Conservation (phyloP, 2,797 vertebrate genomes). For the Acanthiza pusilla region DNA sequence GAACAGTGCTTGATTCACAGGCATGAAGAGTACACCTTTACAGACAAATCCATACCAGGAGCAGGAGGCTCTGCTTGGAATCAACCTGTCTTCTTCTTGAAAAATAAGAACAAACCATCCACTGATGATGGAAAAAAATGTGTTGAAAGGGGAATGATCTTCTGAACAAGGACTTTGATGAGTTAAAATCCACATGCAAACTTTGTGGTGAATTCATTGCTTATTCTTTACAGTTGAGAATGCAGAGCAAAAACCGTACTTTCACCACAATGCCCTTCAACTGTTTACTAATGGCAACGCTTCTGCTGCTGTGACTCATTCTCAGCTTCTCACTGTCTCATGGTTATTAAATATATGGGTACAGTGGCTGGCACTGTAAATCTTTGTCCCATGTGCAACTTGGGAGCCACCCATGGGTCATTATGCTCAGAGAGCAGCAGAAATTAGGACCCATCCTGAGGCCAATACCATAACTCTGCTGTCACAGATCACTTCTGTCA, state of each 20-base stretch:
- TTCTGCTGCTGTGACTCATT: not conserved
- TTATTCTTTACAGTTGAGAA: not conserved
- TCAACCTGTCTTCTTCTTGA: not conserved
- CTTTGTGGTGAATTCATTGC: not conserved
- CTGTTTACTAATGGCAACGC: not conserved
- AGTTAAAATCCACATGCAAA: not conserved
- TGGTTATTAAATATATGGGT: not conserved
- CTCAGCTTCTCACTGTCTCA: not conserved
- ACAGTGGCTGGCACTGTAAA: not conserved
- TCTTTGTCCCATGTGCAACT: not conserved
- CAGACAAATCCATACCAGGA: not conserved
- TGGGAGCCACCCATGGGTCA: not conserved
- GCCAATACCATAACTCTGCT: not conserved
- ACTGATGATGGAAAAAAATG: not conserved
- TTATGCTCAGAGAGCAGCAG: not conserved
- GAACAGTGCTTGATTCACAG: not conserved
- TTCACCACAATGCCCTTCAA: not conserved
- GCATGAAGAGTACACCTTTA: not conserved
- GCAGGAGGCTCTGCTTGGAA: not conserved
- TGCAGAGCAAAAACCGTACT: not conserved
- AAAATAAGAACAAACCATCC: not conserved
- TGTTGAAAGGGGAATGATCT: rapidly evolving
- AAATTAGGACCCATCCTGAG: not conserved
- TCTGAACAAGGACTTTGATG: not conserved
- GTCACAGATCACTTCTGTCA: not conserved